Percentiles rank a stretch among this genome's conserved stretches.
phyloP scores from a whole-genome alignment of 2,888 invertebrate genomes.

The Julus scandinavius region DNA sequence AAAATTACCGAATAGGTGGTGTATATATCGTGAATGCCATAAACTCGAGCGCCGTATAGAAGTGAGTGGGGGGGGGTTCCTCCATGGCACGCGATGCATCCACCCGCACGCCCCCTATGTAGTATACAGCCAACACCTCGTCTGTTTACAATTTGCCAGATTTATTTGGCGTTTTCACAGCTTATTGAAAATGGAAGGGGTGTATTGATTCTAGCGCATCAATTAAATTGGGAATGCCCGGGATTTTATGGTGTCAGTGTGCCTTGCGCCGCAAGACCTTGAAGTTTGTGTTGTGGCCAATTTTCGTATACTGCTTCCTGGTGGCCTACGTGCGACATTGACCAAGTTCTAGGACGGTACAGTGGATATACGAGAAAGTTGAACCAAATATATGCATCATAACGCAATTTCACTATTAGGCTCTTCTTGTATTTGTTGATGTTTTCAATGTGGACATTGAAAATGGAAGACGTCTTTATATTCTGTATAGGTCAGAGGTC shows the following conservation, averaged over 20 bases:
- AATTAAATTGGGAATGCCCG: slow-evolving; percentile 5
- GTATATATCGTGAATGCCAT: slow-evolving; percentile 17
- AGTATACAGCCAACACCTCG: neutral
- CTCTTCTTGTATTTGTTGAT: neutral
- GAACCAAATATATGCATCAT: neutral
- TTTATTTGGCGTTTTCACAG: slow-evolving; percentile 3
- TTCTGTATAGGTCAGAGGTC: too few relatives aligned
- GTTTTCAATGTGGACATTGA: too few relatives aligned
- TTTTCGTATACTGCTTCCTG: neutral
- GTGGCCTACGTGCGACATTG: neutral
- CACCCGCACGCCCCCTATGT: slow-evolving; percentile 8
- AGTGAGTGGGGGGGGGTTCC: neutral
- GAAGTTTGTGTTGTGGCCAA: neutral
- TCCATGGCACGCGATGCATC: slow-evolving; percentile 26
- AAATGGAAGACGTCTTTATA: too few relatives aligned
- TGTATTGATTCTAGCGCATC: slow-evolving; percentile 19
- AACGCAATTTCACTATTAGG: neutral
- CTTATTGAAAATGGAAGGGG: slow-evolving; percentile 15
- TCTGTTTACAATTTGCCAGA: slow-evolving; percentile 15
- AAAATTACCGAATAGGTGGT: slow-evolving; percentile 55
- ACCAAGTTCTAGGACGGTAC: neutral
- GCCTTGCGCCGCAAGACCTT: neutral
- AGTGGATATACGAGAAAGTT: neutral
- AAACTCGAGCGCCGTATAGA: slow-evolving; percentile 19
- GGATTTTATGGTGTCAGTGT: slow-evolving; percentile 17